phyloP scores from a whole-genome alignment of 2,113 vertebrate species.

The Corythornis madagascariensis region DNA sequence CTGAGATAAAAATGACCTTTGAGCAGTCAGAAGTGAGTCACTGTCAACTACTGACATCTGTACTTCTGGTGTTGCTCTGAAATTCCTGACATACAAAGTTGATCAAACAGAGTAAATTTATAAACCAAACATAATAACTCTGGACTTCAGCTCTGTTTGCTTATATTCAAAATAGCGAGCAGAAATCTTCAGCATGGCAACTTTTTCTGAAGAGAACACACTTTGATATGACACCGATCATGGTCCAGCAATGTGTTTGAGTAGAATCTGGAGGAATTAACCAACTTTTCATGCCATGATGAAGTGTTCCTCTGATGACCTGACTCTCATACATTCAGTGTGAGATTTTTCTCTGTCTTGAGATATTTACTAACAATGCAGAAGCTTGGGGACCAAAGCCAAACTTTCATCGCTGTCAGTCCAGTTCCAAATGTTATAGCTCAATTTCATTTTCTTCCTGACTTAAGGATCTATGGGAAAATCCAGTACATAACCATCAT shows the following conservation, averaged over 20 bases:
- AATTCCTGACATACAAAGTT: not conserved
- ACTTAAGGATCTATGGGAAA: not conserved
- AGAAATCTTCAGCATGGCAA: not conserved
- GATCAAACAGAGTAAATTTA: slow-evolving; percentile 35
- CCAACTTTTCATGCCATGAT: not conserved
- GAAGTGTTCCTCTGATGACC: not conserved
- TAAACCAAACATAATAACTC: slow-evolving; percentile 19
- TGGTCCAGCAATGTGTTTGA: not conserved
- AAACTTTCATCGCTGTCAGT: not conserved
- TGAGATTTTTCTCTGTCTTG: not conserved
- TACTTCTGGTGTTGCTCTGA: slow-evolving; percentile 11
- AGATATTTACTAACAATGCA: not conserved
- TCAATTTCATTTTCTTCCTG: not conserved
- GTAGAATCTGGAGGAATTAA: not conserved
- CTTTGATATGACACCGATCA: not conserved
- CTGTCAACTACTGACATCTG: slow-evolving; percentile 6
- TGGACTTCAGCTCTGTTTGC: not conserved
- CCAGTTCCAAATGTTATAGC: not conserved
- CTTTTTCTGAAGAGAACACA: not conserved
- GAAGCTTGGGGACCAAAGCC: not conserved
- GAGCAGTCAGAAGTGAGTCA: not conserved
- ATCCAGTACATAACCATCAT: not conserved
- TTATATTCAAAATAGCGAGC: not conserved
- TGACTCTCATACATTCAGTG: not conserved
- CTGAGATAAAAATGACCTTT: slow-evolving; percentile 17